Conservation (phyloP, 2,797 vertebrate species). For the Tinamus major region DNA sequence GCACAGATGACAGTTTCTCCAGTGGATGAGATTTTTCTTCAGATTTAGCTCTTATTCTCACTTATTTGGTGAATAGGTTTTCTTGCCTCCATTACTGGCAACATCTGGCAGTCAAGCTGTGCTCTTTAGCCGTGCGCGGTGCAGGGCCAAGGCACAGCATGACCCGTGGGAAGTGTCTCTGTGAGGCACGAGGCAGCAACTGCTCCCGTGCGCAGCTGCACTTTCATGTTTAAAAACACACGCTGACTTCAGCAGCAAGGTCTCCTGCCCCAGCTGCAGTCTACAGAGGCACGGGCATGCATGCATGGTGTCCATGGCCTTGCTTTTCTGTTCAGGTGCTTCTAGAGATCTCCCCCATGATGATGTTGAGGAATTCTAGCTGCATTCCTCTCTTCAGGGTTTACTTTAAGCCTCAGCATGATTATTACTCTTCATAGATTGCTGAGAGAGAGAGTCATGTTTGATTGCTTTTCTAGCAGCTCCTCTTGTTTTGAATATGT, state of each 20-base stretch:
- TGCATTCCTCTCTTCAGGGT: background rate
- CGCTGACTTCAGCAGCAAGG: background rate
- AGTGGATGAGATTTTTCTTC: background rate
- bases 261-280: background rate
- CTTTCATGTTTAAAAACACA: background rate
- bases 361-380: background rate
- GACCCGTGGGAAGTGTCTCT: background rate
- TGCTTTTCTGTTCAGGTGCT: background rate
- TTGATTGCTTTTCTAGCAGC: background rate
- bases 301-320: background rate
- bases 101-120: slow-evolving; percentile 2
- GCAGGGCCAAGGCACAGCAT: background rate
- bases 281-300: background rate
- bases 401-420: rapidly evolving
- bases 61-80: background rate
- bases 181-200: background rate
- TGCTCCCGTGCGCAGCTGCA: background rate
- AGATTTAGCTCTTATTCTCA: background rate
- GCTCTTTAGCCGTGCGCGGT: rapidly evolving
- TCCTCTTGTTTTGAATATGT: background rate
- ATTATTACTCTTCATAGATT: background rate
- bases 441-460: background rate
- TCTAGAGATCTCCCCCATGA: background rate
- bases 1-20: background rate
- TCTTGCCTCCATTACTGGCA: background rate